phyloP scores from a whole-genome alignment of 2,797 vertebrate genomes.

The Trichosurus vulpecula region DNA sequence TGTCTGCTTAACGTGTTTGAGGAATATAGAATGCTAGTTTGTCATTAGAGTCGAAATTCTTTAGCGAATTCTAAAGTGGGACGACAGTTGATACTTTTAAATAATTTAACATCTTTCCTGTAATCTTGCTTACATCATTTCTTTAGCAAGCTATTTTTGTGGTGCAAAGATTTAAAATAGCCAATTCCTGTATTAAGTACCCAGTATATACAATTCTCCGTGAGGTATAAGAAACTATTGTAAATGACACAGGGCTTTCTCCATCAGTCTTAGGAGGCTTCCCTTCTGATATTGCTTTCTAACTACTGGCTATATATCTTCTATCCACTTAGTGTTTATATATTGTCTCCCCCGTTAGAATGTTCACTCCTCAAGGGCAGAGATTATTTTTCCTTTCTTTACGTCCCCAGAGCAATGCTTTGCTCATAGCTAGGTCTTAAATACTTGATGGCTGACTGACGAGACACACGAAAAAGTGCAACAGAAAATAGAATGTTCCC shows the following conservation, averaged over 20 bases:
- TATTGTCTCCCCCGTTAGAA: neutral
- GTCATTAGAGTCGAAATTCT: neutral
- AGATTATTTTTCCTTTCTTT: neutral
- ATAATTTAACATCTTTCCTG: neutral
- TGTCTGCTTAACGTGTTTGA: neutral
- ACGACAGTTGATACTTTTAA: neutral
- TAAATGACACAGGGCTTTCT: neutral
- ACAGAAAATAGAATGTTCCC: neutral
- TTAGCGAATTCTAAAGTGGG: neutral
- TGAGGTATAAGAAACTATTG: neutral
- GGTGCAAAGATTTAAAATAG: neutral
- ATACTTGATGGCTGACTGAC: neutral
- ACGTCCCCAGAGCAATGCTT: neutral
- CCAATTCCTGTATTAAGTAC: neutral
- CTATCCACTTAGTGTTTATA: neutral
- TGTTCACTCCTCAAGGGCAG: neutral
- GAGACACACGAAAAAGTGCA: neutral
- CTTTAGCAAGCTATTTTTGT: neutral
- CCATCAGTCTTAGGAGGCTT: neutral
- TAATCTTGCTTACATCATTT: neutral
- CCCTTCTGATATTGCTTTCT: neutral
- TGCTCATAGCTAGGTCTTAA: neutral
- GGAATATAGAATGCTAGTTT: neutral
- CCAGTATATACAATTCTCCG: neutral
- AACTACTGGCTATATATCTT: neutral